phyloP scores from a whole-genome alignment of 2,888 invertebrate genomes.

The Melikaiella ostensackeni region DNA sequence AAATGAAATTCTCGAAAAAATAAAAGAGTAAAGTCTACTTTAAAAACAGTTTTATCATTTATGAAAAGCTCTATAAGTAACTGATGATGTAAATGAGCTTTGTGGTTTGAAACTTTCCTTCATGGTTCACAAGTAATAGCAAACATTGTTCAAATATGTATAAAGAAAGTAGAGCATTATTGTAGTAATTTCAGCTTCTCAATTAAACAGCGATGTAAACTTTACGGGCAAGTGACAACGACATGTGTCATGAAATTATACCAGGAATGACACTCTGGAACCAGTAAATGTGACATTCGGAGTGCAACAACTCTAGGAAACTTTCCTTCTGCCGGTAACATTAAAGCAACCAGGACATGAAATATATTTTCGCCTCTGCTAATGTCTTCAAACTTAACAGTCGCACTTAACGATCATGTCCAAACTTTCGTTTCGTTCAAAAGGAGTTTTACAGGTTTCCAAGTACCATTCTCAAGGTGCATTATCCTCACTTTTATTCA shows the following conservation, averaged over 20 bases:
- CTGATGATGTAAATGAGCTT: neutral
- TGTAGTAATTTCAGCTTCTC: neutral
- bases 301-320: constrained; percentile 15
- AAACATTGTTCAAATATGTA: neutral
- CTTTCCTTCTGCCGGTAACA: constrained; percentile 13
- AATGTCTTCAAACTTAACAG: constrained; percentile 17
- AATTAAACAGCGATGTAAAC: constrained; percentile 26
- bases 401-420: constrained; percentile 32
- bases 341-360: constrained; percentile 34
- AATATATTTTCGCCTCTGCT: constrained; percentile 33
- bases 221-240: neutral
- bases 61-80: neutral
- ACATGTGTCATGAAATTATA: constrained; percentile 19
- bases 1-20: neutral
- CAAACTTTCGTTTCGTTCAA: constrained; percentile 29
- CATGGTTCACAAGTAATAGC: neutral
- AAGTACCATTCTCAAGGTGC: constrained; percentile 7
- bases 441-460: constrained; percentile 11
- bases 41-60: neutral
- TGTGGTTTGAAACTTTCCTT: neutral
- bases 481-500: constrained; percentile 30
- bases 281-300: constrained; percentile 15
- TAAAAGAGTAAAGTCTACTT: neutral
- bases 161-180: neutral
- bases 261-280: constrained; percentile 7